Evolutionary conservation across 2,113 vertebrate genomes (phyloP).

Genomic region (Phaethornis superciliosus): DNA sequence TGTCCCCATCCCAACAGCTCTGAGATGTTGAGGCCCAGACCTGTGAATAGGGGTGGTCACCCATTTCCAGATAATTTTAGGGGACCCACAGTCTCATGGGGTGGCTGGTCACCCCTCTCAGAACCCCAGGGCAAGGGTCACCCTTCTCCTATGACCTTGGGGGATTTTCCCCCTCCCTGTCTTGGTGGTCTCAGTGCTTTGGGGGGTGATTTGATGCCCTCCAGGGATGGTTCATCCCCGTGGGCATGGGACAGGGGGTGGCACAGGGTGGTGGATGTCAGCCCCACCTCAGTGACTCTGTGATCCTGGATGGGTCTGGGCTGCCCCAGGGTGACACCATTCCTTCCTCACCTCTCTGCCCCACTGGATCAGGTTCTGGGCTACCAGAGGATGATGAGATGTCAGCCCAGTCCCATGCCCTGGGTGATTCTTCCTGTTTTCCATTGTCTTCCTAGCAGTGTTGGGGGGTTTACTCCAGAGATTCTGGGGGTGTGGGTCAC

Average conservation of each 20-base stretch:
- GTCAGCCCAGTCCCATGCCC: accelerated
- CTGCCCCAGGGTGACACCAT: background rate
- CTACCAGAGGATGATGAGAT: background rate
- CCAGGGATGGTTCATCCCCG: accelerated
- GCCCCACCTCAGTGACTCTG: accelerated
- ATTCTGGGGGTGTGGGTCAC: background rate
- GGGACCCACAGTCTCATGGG: background rate
- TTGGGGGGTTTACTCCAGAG: accelerated
- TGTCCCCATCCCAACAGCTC: accelerated
- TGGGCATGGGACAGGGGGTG: too few species aligned
- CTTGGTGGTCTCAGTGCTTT: accelerated
- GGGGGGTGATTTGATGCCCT: background rate
- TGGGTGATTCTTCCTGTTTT: accelerated
- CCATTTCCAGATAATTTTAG: accelerated
- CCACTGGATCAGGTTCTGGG: accelerated
- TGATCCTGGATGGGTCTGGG: background rate
- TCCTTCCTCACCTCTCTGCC: accelerated
- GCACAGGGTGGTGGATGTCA: background rate
- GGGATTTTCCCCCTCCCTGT: background rate
- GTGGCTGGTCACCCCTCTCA: too few species aligned
- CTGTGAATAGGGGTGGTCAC: accelerated
- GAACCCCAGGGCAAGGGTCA: too few species aligned
- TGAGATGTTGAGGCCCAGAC: accelerated
- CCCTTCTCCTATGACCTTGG: accelerated
- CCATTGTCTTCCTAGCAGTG: accelerated